Conservation (phyloP, 2,113 vertebrate genomes). For the Prunella fulvescens region DNA sequence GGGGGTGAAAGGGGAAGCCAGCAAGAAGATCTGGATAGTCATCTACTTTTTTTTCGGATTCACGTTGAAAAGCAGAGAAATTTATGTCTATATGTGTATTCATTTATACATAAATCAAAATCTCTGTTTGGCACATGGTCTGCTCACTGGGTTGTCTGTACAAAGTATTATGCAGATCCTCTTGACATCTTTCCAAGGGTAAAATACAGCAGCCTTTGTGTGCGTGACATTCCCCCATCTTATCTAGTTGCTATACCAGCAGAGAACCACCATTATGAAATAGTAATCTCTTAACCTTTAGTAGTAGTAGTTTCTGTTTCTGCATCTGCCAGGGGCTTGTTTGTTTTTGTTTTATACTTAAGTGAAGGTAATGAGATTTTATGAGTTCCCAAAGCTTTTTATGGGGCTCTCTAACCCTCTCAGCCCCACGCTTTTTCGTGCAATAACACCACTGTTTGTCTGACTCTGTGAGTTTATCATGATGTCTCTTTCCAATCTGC, state of each 20-base stretch:
- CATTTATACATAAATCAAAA: neutral
- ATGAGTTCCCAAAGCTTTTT: neutral
- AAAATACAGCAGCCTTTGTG: neutral
- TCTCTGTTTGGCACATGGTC: neutral
- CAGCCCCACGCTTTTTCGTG: neutral
- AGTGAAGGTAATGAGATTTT: neutral
- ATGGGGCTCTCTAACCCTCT: neutral
- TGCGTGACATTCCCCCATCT: neutral
- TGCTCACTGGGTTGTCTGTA: neutral
- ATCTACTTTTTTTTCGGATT: neutral
- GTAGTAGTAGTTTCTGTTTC: neutral
- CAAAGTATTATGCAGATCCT: neutral
- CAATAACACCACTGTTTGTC: neutral
- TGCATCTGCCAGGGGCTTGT: neutral
- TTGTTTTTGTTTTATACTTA: neutral
- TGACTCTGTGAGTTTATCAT: fast-evolving
- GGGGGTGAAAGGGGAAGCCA: neutral
- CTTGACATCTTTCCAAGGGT: neutral
- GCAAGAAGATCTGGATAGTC: neutral
- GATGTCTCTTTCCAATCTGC: neutral
- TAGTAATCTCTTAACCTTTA: neutral
- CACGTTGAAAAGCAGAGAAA: neutral
- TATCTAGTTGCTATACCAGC: neutral
- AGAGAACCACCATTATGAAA: neutral
- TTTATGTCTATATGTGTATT: neutral